Percentiles rank a stretch among this genome's conserved stretches.
phyloP scores from a whole-genome alignment of 2,113 vertebrate species.

The Centrocercus urophasianus region DNA sequence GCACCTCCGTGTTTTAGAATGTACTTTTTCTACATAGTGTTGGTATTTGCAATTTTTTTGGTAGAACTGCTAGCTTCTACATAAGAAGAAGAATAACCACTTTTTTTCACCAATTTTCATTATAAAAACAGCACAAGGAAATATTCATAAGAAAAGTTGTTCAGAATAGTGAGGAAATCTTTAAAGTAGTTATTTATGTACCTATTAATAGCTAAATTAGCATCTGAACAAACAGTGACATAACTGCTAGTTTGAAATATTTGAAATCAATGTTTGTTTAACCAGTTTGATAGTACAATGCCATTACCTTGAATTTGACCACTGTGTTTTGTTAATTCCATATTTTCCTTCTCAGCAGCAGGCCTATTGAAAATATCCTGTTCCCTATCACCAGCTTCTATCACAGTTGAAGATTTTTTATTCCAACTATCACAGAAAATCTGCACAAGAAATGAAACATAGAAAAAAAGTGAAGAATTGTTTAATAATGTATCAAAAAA shows the following conservation, averaged over 20 bases:
- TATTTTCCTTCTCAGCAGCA: conserved; percentile 52
- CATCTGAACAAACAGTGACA: neutral
- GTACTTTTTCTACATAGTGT: neutral
- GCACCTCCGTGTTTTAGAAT: neutral
- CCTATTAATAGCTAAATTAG: neutral
- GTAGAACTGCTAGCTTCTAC: neutral
- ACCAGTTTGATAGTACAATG: neutral
- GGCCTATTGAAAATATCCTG: neutral
- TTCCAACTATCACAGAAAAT: conserved; percentile 71
- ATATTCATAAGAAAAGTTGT: neutral
- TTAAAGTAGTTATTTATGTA: neutral
- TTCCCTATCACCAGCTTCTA: conserved; percentile 30
- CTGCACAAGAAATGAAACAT: conserved; percentile 69
- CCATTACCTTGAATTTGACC: conserved; percentile 81
- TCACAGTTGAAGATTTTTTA: conserved; percentile 63
- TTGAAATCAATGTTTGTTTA: neutral
- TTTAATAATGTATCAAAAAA: conserved; percentile 6
- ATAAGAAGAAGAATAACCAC: neutral
- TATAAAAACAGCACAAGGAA: neutral
- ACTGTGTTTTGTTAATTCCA: conserved; percentile 64
- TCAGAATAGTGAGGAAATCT: neutral
- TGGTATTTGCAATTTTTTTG: neutral
- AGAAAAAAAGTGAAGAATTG: neutral
- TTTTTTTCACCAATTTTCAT: neutral
- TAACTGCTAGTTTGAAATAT: neutral